Base-by-base conservation (phyloP, 1,140 invertebrate genomes). In the Ips typographus region DNA sequence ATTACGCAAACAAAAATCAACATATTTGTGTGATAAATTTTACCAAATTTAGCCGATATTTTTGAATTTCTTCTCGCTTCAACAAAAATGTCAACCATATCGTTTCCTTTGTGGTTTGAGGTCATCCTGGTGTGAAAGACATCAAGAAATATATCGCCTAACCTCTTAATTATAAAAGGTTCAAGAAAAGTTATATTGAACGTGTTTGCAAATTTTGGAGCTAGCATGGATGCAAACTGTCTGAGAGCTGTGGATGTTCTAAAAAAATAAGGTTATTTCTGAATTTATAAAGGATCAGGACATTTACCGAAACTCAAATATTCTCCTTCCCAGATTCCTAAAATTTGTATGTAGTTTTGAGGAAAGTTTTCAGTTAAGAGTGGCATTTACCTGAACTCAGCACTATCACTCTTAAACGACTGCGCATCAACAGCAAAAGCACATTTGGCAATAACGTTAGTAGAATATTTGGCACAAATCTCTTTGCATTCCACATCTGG, bases 41-140 rank as follows among this genome's bases (percentile, higher is more conserved):
- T 49, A 3, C 6, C 44, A 49, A 49, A 49, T 49, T 49, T 49
- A 49, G 22, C 44, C 44, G 1, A 49, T 49, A 3, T 49, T 1
- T 22, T 40, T 59, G 37, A 37, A 81, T 71, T 83, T 82, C 70
- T 84, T 80, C 71, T 89, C 72, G 85, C 0, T 78, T 80, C 78
- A 89, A 82, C 4, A 84, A 81, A n/a, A 83, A 80, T 73, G 85
- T 82, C 4, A 77, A 55, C n/a, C 83, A 74, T 22, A 80, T 65
- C 59, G 53, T 56, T 56, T 1, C 3, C 6, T 22, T 49, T 49
- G 1, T 1, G 8, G 36, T 80, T 82, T 1, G 75, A 44, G 64
- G 85, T 83, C 1, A 84, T 74, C 81, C 77, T 1, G 76, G 77
- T 76, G 84, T 76, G 38, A 74, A 60, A 0, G 82, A 80, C 2